Percentiles rank a stretch among this genome's conserved stretches.
These are phyloP conservation scores for Plecturocebus donacophilus DNA, from an alignment of 2,113 vertebrate genomes.

Conservation along the genomic window DNA sequence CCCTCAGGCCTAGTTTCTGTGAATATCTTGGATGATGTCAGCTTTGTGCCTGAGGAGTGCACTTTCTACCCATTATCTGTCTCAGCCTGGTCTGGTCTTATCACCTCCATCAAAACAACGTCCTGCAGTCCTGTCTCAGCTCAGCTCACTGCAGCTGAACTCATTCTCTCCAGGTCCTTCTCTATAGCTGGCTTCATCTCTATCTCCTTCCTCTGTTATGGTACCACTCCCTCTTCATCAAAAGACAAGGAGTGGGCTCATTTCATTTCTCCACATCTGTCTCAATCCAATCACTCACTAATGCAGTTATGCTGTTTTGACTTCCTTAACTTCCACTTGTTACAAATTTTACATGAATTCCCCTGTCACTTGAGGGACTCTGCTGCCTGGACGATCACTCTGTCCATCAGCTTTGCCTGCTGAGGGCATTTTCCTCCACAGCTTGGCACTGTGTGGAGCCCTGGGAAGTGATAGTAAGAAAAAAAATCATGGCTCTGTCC, in stretches of 20 bases:
- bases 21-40: accelerated
- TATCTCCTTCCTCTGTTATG: accelerated
- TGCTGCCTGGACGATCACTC: not conserved
- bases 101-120: accelerated
- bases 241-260: accelerated
- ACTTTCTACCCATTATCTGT: accelerated
- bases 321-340: not conserved
- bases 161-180: accelerated
- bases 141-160: too few relatives aligned
- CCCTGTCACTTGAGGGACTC: not conserved
- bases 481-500: not conserved
- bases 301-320: not conserved
- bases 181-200: not conserved
- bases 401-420: not conserved
- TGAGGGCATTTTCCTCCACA: not conserved
- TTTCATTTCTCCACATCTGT: not conserved
- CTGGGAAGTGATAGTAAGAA: not conserved
- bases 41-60: not conserved
- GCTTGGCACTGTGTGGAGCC: too few relatives aligned
- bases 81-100: accelerated
- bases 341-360: not conserved
- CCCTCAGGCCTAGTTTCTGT: not conserved
- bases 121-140: accelerated
- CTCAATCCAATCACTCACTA: not conserved
- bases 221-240: accelerated